Base-by-base conservation (phyloP, 2,888 invertebrate genomes). In the Epinotia nisella region DNA sequence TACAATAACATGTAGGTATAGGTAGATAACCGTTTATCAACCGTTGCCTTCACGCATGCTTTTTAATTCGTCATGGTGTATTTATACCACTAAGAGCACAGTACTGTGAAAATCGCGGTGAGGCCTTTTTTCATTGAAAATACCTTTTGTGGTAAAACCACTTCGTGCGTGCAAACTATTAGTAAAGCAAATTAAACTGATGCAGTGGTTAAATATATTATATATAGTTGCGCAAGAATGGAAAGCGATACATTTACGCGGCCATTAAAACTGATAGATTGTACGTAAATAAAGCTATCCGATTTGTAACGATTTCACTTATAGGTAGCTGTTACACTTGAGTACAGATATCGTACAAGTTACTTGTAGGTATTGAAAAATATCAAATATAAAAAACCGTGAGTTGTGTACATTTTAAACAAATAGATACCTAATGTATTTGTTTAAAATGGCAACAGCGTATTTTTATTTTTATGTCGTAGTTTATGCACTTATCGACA, bases 161-260 rank as follows among this genome's bases (percentile, higher is more conserved):
- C 77, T 83, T 76, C 86, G 83, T 86, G 87, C 85, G 84, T 87
- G 79, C 77, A 84, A 86, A 78, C 76, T 78, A 76, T 77, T 74
- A 78, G 67, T 74, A 56, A 70, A 74, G 73, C 75, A 76, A 81
- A 81, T 80, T 82, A 77, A 76, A 80, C 77, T 82, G 79, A 79
- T 77, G 82, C 78, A 86, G 85, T 76, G 80, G 77, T 72, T 74
- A 39, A 62, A 64, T 70, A 71, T 71, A 62, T 66, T 70, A 49
- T 60, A 10, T 17, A 35, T 2, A 35, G 58, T 75, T 75, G 66
- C 75, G 58, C 41, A 75, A 70, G 65, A 39, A 41, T 70, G 55
- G 72, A 75, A 73, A 75, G 75, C 69, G 62, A 72, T 70, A 75
- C 62, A 73, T 75, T 74, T 61, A 61, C 61, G 62, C 39, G 64